Evolutionary conservation across 2,888 invertebrate species (phyloP).

Genomic region (Volucella zonaria): DNA sequence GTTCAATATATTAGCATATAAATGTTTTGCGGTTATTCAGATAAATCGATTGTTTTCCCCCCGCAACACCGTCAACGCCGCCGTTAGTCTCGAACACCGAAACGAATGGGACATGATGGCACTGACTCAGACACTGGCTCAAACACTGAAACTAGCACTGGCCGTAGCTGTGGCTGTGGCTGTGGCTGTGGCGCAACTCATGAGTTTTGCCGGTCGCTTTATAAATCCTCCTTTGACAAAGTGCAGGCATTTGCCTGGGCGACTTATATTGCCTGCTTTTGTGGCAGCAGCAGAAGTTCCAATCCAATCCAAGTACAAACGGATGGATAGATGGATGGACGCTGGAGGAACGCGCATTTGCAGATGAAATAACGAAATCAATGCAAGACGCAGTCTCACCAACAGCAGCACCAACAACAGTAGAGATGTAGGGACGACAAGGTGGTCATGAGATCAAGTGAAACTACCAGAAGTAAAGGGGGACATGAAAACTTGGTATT

Average conservation of each 20-base stretch:
- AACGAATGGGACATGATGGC: slow-evolving; percentile 49
- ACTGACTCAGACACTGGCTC: not conserved
- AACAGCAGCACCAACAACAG: not conserved
- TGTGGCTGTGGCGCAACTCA: slow-evolving; percentile 39
- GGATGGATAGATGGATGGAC: slow-evolving; percentile 68
- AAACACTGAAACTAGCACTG: too few relatives aligned
- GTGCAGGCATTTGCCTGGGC: slow-evolving; percentile 71
- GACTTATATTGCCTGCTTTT: slow-evolving; percentile 73
- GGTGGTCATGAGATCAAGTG: not conserved
- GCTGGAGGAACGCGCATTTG: slow-evolving; percentile 62
- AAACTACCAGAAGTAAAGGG: not conserved
- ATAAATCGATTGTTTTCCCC: slow-evolving; percentile 71
- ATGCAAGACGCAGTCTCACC: slow-evolving; percentile 37
- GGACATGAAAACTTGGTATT: slow-evolving; percentile 50
- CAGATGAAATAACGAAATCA: slow-evolving; percentile 71
- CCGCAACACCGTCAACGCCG: not conserved
- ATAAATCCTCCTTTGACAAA: slow-evolving; percentile 74
- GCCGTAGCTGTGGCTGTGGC: too few relatives aligned
- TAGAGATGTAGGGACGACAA: too few relatives aligned
- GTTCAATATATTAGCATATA: slow-evolving; percentile 72
- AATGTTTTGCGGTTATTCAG: slow-evolving; percentile 72
- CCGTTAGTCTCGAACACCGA: slow-evolving; percentile 7
- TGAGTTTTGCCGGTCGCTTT: slow-evolving; percentile 54
- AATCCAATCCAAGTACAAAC: slow-evolving; percentile 67
- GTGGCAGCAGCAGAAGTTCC: slow-evolving; percentile 62